Evolutionary conservation across 2,888 invertebrate genomes (phyloP), one percentile per base, ranked within the genome.

Genomic region (Pyrrhosoma nymphula): DNA sequence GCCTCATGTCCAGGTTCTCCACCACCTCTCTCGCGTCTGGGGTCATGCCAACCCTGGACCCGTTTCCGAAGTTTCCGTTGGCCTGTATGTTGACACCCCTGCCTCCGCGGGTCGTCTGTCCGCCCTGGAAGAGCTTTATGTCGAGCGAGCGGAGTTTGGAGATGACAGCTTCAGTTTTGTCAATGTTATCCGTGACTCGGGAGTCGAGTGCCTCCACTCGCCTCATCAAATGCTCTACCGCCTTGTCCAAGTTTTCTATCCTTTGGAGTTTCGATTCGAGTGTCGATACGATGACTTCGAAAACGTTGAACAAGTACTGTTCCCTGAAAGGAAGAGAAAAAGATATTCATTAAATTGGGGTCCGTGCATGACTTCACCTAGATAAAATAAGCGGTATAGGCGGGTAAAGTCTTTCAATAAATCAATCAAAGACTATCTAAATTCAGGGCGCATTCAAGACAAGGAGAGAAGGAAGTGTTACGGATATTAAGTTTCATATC

Each of bases 231-330:
- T 98, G 98, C 96, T 99, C 99, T 2, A 99, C 98, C 0, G 99
- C 98, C 97, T 98, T 98, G 97, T 99, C 99, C 95, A 99, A 97
- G 97, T 98, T 99, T 96, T 99, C 99, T 96, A 99, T 98, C 96
- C 99, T 97, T 96, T 99, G 98, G 26, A 99, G 97, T 97, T 99
- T 99, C 12, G 98, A 98, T 97, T 99, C 99, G 96, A 99, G 97
- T 56, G 99, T 99, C 96, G 98, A 98, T 95, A 99, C 98, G 96
- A 99, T 98, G 95, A 98, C 98, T 97, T 99, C 99, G 97, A 99
- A 99, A 95, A 99, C 98, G 97, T 98, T 98, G 97, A 98, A 98
- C 96, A 99, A 98, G 97, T 99, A 98, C 97, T 98, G 98, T 97
- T 99, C 99, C 97, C 99, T 99, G 98, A 96, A 98, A 98, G 3